Evolutionary conservation across 2,113 vertebrate genomes (phyloP), one percentile per base, ranked within the genome.

Genomic region (Phalacrocorax pelagicus): DNA sequence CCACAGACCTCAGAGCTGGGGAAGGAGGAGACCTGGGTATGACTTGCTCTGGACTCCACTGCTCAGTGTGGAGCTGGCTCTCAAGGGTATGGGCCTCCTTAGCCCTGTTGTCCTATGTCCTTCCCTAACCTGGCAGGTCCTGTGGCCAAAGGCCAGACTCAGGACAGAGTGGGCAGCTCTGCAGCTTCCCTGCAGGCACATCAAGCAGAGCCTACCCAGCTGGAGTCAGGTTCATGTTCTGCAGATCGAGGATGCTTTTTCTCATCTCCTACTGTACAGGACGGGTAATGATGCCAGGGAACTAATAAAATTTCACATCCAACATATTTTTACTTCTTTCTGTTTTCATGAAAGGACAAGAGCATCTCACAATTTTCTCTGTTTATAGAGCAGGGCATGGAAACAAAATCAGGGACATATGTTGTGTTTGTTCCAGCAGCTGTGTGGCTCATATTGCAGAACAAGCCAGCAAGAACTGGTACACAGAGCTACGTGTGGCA

Each of bases 381-480:
- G 38, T 80, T 92, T 73, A 62, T 51, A 86, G 75, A 72, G 17
- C 20, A 69, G 55, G 58, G 26, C 59, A 72, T 26, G 15, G 74
- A 86, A 90, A 90, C 15, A 73, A 86, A 69, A 90, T 81, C n/a
- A 70, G 62, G 62, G 29, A 62, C 42, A 5, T 63, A 20, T 32
- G 44, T 40, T 85, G 59, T 86, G 47, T 82, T 94, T 96, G 54
- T 69, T 94, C 34, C 78, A 80, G 93, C 88, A 75, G 26, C 87
- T 78, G n/a, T 54, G 78, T 32, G 63, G 40, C 58, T 88, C 58
- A 70, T 36, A 26, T 21, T 88, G 67, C 38, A 73, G 71, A 61
- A 57, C 38, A 77, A 75, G n/a, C 11, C 58, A 70, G n/a, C 46
- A 44, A 84, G 81, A 29, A 14, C 24, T 29, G 46, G 46, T 46